Evolutionary conservation across 1,140 invertebrate genomes (phyloP), one percentile per base, ranked within the genome.

Genomic region (Hestina assimilis): DNA sequence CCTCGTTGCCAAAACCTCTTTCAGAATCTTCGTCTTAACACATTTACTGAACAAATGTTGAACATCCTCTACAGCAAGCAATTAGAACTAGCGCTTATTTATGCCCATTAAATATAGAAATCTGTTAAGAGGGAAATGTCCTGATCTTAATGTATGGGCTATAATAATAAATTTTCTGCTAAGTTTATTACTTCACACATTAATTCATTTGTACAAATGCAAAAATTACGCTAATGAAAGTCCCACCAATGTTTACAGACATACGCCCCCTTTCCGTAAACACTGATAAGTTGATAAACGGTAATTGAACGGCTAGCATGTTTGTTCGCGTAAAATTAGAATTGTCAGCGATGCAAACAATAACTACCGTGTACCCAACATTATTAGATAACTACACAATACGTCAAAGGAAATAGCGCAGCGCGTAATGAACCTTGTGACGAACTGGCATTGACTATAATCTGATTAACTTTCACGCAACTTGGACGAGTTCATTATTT

Each of bases 321-420:
- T 66, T 64, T 60, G 31, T 59, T 48, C 38, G 12, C 42, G 48
- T 62, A 62, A 67, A 74, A 69, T 71, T 71, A 74, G 63, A 71
- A 62, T 42, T 60, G 43, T 26, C 45, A 28, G 48, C 23, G 43
- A 24, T 17, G 33, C 40, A 65, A 63, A 62, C 64, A 64, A 46
- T 40, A 24, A 41, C 40, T 45, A 31, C 15, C 35, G 24, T 47
- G 61, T 53, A 38, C n/a, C 28, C 24, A 33, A 19, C 24, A 43
- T 64, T 43, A 64, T 64, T 59, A 64, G 56, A 56, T 64, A 64
- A 56, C 43, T 40, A 41, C 23, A 20, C 11, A 19, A 11, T 38
- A 43, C 35, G 43, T 29, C 45, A 23, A 42, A 24, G 20, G 23
- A 41, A 42, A 24, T 11, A 41, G n/a, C 6, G 17, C 19, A 38